These are phyloP conservation scores for Dryococelus australis DNA, from an alignment of 2,888 invertebrate species.

Conservation along the genomic window DNA sequence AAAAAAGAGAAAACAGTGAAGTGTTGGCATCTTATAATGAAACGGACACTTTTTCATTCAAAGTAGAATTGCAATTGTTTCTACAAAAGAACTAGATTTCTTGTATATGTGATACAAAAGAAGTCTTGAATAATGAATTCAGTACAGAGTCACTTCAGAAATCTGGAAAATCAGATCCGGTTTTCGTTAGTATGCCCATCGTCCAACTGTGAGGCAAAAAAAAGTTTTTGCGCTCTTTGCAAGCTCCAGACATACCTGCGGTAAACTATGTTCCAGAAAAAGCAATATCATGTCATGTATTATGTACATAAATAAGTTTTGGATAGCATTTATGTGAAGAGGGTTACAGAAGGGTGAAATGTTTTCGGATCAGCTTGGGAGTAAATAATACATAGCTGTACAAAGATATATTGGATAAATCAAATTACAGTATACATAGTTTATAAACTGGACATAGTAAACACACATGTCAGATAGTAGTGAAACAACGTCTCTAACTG, in stretches of 20 bases:
- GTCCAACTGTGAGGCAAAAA: too few relatives aligned
- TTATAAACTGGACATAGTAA: too few relatives aligned
- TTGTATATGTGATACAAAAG: background rate
- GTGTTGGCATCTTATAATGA: background rate
- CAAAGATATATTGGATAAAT: too few relatives aligned
- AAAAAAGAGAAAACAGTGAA: background rate
- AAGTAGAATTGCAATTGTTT: background rate
- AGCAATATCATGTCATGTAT: background rate
- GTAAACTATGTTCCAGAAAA: background rate
- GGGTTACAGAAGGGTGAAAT: too few relatives aligned
- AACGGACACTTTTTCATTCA: background rate
- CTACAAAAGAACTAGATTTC: background rate
- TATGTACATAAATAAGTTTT: too few relatives aligned
- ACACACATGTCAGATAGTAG: too few relatives aligned
- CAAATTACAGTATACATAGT: too few relatives aligned
- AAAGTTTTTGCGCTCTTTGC: too few relatives aligned
- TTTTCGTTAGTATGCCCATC: too few relatives aligned
- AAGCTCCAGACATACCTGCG: background rate
- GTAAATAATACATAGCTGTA: too few relatives aligned
- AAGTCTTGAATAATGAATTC: background rate
- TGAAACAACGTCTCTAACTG: too few relatives aligned
- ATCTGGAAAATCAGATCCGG: background rate
- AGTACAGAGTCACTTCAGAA: background rate
- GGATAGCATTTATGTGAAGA: background rate
- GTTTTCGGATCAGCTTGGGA: too few relatives aligned